Base-by-base conservation (phyloP, 1,140 invertebrate species). In the Euborellia annulipes region DNA sequence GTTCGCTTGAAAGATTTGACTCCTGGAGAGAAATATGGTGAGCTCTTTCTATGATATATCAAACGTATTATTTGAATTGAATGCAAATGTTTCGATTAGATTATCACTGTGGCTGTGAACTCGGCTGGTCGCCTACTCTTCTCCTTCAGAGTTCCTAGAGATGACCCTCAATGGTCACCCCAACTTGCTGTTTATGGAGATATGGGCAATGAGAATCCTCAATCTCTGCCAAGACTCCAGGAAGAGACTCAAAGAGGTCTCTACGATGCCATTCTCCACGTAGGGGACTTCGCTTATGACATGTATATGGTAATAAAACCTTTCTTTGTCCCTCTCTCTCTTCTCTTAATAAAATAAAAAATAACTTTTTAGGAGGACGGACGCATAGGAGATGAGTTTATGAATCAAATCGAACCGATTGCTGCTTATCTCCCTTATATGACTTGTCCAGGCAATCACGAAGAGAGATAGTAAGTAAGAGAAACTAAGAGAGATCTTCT, bases 281-380 rank as follows among this genome's bases (percentile, higher is more conserved):
- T 93, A 48, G 92, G 91, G 1, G 90, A 94, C 71, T 87, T 97
- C 69, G 92, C 91, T 0, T 98, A 97, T 67, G 85, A 97, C 62
- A 86, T 98, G 83, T 67, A 90, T 64, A 68, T 75, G 1, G 76
- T 78, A 66, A 67, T 68, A 55, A 21, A 38, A 1, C n/a, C n/a
- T n/a, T n/a, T n/a, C n/a, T n/a, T n/a, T n/a, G n/a, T n/a, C n/a
- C n/a, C n/a, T n/a, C n/a, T n/a, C n/a, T n/a, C n/a, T n/a, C n/a
- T n/a, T n/a, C n/a, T n/a, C n/a, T n/a, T n/a, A n/a, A n/a, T n/a
- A n/a, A n/a, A n/a, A n/a, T n/a, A n/a, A n/a, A n/a, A n/a, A n/a
- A n/a, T n/a, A n/a, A n/a, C n/a, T 48, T 51, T 55, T 36, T 45
- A 76, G 65, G 64, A 85, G 44, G 66, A 89, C 60, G 87, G 76